Percentiles rank a stretch among this genome's conserved stretches.
These are phyloP conservation scores for Nicator chloris DNA, from an alignment of 2,113 vertebrate genomes.

Conservation along the genomic window DNA sequence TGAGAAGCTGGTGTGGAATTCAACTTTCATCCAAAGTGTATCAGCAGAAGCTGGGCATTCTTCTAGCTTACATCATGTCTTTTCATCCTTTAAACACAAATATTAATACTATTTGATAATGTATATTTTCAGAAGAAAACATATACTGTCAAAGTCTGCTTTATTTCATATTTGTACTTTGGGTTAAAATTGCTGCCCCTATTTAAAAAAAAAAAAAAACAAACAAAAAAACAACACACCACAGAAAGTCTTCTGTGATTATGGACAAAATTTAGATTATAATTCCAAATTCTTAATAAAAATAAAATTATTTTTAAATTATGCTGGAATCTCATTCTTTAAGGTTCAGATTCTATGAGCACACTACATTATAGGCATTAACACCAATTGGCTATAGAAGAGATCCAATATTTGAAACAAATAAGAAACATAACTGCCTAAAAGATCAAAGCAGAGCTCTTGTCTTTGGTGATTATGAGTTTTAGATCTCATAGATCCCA, in stretches of 20 bases:
- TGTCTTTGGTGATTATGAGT: background rate
- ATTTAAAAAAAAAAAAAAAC: background rate
- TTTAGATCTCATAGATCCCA: background rate
- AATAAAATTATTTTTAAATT: background rate
- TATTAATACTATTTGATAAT: background rate
- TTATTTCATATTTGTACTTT: background rate
- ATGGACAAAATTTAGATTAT: background rate
- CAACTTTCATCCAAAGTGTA: background rate
- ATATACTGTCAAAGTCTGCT: background rate
- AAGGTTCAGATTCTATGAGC: background rate
- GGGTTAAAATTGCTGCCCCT: background rate
- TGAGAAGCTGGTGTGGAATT: background rate
- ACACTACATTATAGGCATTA: background rate
- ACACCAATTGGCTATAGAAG: background rate
- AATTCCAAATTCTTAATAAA: background rate
- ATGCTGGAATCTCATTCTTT: background rate
- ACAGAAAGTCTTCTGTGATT: background rate
- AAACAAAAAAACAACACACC: too few species aligned
- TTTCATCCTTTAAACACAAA: background rate
- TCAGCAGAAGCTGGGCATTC: background rate
- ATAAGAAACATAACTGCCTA: background rate
- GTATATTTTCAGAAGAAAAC: background rate
- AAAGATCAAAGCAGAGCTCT: background rate
- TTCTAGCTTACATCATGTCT: background rate
- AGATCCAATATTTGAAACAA: background rate